Conservation (phyloP, 1,140 invertebrate species). For the Gyrodactylus salaris region DNA sequence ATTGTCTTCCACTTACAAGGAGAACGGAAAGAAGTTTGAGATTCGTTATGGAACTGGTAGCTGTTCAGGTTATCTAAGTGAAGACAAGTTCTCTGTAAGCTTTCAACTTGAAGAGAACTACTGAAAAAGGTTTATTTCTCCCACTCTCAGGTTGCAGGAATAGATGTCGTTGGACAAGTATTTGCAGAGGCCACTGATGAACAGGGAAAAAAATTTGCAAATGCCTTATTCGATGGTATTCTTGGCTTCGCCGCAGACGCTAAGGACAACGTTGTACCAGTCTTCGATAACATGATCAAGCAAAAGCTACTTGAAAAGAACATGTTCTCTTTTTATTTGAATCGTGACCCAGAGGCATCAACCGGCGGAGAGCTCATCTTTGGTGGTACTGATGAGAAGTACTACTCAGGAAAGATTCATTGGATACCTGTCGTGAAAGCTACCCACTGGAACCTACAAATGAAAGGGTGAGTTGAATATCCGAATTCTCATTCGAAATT, state of each 20-base stretch:
- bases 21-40: conserved; percentile 55
- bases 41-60: conserved; percentile 83
- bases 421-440: conserved; percentile 49
- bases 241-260: conserved; percentile 33
- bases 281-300: conserved; percentile 66
- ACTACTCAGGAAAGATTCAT: conserved; percentile 59
- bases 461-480: conserved; percentile 36
- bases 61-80: conserved; percentile 65
- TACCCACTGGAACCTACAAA: conserved; percentile 83
- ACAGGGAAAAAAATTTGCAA: conserved; percentile 47
- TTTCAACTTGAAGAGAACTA: too few relatives aligned
- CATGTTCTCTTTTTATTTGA: conserved; percentile 82
- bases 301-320: conserved; percentile 41
- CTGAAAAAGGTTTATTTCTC: too few relatives aligned
- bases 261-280: conserved; percentile 44
- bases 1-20: conserved; percentile 41
- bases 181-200: conserved; percentile 83
- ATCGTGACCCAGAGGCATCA: conserved; percentile 38
- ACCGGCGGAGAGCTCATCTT: conserved; percentile 66
- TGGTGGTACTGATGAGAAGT: conserved; percentile 59
- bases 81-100: conserved; percentile 39
- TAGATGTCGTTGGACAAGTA: conserved; percentile 41
- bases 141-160: conserved; percentile 31
- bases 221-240: conserved; percentile 61
- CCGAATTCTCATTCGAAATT: too few relatives aligned